These are phyloP conservation scores for Lottia scabra DNA, from an alignment of 2,888 invertebrate species.

Conservation along the genomic window DNA sequence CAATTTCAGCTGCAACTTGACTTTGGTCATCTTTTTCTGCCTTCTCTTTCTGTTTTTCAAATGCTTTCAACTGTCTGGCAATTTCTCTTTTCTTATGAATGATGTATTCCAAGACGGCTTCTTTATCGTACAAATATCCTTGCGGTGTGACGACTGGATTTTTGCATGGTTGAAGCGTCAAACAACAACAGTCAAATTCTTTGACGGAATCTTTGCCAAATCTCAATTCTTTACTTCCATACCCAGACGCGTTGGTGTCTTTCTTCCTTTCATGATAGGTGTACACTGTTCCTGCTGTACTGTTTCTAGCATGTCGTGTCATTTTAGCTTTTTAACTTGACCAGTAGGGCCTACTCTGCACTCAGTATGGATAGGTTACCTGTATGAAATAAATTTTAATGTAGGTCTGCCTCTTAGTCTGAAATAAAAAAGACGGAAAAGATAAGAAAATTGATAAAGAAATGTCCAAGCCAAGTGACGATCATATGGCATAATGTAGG, in stretches of 20 bases:
- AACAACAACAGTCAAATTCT: constrained; percentile 96
- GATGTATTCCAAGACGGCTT: constrained; percentile 94
- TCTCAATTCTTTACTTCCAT: constrained; percentile 77
- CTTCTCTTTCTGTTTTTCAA: constrained; percentile 85
- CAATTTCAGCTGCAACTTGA: constrained; percentile 78
- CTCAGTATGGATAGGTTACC: no score
- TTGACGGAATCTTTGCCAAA: constrained; percentile 93
- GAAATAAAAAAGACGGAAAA: no score
- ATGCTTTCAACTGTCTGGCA: constrained; percentile 89
- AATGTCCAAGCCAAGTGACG: no score
- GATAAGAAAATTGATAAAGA: no score
- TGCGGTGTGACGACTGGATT: constrained; percentile 93
- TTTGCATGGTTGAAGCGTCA: constrained; percentile 95
- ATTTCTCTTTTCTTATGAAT: constrained; percentile 94
- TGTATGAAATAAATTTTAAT: no score
- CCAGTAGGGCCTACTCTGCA: no score
- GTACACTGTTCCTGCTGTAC: constrained; percentile 98
- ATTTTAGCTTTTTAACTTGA: constrained; percentile 50
- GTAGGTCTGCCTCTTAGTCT: no score
- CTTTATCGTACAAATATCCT: constrained; percentile 96
- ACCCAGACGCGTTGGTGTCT: constrained; percentile 92
- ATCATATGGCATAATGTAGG: no score
- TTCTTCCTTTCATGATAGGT: constrained; percentile 98
- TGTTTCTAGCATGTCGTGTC: constrained; percentile 93
- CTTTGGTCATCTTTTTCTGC: constrained; percentile 79